These are phyloP conservation scores for Drosophila conformis DNA, from an alignment of 2,888 invertebrate species.

Conservation along the genomic window DNA sequence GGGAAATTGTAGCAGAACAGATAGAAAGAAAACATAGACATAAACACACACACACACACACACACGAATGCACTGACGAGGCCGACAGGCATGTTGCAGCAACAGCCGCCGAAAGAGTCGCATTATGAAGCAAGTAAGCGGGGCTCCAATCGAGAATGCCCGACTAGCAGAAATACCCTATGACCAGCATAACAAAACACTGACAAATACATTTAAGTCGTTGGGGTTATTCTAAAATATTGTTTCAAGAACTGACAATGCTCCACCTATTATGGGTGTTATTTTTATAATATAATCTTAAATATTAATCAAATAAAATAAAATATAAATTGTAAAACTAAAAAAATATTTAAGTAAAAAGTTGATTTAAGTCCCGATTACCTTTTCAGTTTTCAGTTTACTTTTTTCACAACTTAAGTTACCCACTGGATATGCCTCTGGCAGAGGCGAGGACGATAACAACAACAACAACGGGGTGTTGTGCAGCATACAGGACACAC, in stretches of 20 bases:
- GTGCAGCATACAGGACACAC: constrained; percentile 36
- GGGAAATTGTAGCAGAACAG: constrained; percentile 71
- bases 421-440: constrained; percentile 1
- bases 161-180: constrained; percentile 21
- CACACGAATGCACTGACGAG: constrained; percentile 24
- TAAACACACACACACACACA: constrained; percentile 16
- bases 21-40: constrained; percentile 67
- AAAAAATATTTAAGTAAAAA: neutral
- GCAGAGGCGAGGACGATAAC: constrained; percentile 11
- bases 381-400: neutral
- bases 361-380: neutral
- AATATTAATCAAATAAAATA: neutral
- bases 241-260: neutral
- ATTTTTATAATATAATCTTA: neutral
- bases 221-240: neutral
- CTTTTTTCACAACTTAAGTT: neutral
- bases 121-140: constrained; percentile 60
- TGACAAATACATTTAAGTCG: neutral
- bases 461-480: neutral
- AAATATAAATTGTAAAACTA: neutral
- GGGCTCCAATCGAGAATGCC: neutral
- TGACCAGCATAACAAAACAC: neutral
- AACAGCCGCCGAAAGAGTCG: constrained; percentile 44
- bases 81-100: constrained; percentile 46
- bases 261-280: neutral